Evolutionary conservation across 2,888 invertebrate species (phyloP), one percentile per base, ranked within the genome.

Genomic region (Plebejus anna): DNA sequence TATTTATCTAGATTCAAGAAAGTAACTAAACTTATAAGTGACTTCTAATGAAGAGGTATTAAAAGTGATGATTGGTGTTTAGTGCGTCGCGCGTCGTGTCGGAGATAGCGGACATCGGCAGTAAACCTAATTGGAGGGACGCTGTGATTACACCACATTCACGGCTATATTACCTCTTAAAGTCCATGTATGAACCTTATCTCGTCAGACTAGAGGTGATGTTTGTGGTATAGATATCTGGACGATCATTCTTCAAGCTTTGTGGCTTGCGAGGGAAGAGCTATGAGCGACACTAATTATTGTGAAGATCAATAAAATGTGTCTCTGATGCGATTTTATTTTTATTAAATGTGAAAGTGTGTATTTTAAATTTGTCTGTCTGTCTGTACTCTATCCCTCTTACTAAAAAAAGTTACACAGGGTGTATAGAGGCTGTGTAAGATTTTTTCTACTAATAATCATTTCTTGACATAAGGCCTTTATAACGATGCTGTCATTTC

Each of bases 61-160:
- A 28, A n/a, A 7, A 59, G 59, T 22, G 11, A 4, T 11, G 28
- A 66, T 28, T 66, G 28, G 61, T 32, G 61, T 66, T 66, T 66
- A 66, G 61, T 66, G 61, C 61, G 61, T 66, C 61, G 61, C 32
- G 61, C 61, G 61, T 66, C 61, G 61, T 32, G 13, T 9, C 47
- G 47, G 13, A 66, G 61, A 66, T 66, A 32, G 61, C 61, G 61
- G 61, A 11, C 28, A 66, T 28, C 61, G 61, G 32, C 32, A 66
- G 32, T 66, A 32, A 66, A 66, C 6, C 28, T 66, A 66, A 66
- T 66, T 66, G 61, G 61, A 9, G 28, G 61, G 61, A 28, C 61
- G 11, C 22, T 59, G 61, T 66, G 61, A 66, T 66, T 66, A 32
- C 61, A 28, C 28, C 13, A 16, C 55, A 16, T 55, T 55, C 55